Percentiles rank a stretch among this genome's conserved stretches.
phyloP scores from a whole-genome alignment of 2,113 vertebrate species.

The Electrona antarctica region DNA sequence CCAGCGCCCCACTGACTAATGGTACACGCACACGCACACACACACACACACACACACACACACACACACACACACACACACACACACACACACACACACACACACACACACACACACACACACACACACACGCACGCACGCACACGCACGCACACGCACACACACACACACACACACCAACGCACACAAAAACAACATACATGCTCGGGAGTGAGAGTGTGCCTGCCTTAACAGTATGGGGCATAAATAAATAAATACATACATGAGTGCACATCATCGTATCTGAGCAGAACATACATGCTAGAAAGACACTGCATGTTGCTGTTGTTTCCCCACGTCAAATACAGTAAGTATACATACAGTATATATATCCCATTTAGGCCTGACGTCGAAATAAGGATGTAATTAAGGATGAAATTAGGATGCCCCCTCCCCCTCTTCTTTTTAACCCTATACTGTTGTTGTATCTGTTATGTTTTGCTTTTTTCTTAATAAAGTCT shows the following conservation, averaged over 20 bases:
- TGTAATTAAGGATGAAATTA: too few relatives aligned
- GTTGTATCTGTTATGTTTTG: too few relatives aligned
- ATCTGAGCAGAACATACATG: neutral
- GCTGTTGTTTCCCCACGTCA: too few relatives aligned
- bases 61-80: neutral
- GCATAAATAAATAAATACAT: constrained; percentile 7
- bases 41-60: constrained; percentile 17
- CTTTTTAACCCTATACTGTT: too few relatives aligned
- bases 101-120: neutral
- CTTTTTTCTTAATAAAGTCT: too few relatives aligned
- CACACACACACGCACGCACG: neutral
- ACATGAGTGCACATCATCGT: neutral
- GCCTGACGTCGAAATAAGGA: too few relatives aligned
- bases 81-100: neutral
- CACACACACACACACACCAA: neutral
- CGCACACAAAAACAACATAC: neutral
- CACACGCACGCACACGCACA: constrained; percentile 2
- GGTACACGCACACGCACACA: constrained; percentile 37
- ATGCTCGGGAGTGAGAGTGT: neutral
- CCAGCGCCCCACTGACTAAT: constrained; percentile 27
- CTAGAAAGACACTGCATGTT: too few relatives aligned
- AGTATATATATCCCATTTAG: too few relatives aligned
- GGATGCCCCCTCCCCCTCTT: too few relatives aligned
- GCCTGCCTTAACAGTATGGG: constrained; percentile 26
- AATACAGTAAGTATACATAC: too few relatives aligned